Evolutionary conservation across 2,888 invertebrate species (phyloP).

Genomic region (Desoria tigrina): DNA sequence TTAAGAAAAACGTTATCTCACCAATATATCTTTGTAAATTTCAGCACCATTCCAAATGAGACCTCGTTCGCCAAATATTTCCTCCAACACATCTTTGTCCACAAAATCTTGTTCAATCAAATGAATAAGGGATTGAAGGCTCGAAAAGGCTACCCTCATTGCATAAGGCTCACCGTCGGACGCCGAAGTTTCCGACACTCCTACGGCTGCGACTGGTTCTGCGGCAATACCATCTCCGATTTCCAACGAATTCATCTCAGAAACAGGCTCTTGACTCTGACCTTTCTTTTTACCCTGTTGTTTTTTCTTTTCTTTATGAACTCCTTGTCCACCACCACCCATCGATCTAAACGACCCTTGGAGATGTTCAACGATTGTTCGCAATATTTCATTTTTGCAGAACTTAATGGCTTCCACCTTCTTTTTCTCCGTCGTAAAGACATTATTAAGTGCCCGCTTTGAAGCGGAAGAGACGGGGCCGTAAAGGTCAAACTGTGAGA

Average conservation of each 20-base stretch:
- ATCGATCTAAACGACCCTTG: conserved; percentile 24
- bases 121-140: conserved; percentile 27
- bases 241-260: background rate
- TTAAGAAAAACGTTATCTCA: conserved; percentile 11
- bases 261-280: conserved; percentile 7
- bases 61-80: conserved; percentile 31
- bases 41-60: conserved; percentile 37
- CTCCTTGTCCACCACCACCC: background rate
- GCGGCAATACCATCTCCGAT: no score
- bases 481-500: conserved; percentile 80
- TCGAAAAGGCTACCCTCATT: conserved; percentile 32
- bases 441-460: conserved; percentile 68
- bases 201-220: background rate
- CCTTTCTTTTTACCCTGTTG: conserved; percentile 34
- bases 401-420: conserved; percentile 75
- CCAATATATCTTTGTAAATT: conserved; percentile 25
- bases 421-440: conserved; percentile 74
- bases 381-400: conserved; percentile 78
- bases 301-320: conserved; percentile 37
- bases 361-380: conserved; percentile 50
- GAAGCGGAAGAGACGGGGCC: conserved; percentile 79
- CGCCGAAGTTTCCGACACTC: conserved; percentile 4
- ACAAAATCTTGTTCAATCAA: conserved; percentile 33
- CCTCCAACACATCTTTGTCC: conserved; percentile 33
- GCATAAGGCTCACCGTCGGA: conserved; percentile 38